Evolutionary conservation across 2,888 invertebrate species (phyloP), one percentile per base, ranked within the genome.

Genomic region (Phasia obesa): DNA sequence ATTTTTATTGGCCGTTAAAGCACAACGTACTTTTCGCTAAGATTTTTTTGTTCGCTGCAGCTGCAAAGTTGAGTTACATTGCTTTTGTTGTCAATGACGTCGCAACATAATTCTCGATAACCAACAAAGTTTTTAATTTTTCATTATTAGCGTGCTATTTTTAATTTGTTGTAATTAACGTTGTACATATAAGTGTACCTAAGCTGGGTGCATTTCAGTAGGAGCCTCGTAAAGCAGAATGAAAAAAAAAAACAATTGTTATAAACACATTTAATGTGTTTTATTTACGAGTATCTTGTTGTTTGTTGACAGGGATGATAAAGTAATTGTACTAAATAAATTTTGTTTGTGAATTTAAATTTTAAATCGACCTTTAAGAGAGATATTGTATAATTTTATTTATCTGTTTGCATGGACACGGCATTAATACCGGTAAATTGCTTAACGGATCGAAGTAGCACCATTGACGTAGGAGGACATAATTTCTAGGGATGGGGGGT

Each of bases 11-110:
- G 35, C 6, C 31, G 31, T n/a, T 44, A 17, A 49, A 27, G 5
- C 9, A 19, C 0, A 70, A 15, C 38, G 38, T 55, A 23, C 62
- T 49, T 60, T 60, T 49, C 49, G 15, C 17, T 35, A 69, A 62
- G 55, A 53, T 47, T 38, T 60, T 9, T n/a, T 35, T n/a, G 23
- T 25, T 59, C 53, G 5, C 21, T 71, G 71, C 59, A 59, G 71
- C 47, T 49, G 57, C 49, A 42, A 35, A 35, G 35, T 3, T 35
- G 1, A 35, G 35, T 27, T 69, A 53, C 27, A 17, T 47, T 31
- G 4, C 23, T 44, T 17, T 57, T 65, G 23, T 62, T 62, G 60
- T 17, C 73, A 64, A 44, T 51, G 62, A 69, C 69, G 31, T 47
- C 19, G n/a, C 42, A 5, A 69, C 60, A 53, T 60, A 44, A 53